phyloP scores from a whole-genome alignment of 1,140 invertebrate genomes.

The Linepithema humile region DNA sequence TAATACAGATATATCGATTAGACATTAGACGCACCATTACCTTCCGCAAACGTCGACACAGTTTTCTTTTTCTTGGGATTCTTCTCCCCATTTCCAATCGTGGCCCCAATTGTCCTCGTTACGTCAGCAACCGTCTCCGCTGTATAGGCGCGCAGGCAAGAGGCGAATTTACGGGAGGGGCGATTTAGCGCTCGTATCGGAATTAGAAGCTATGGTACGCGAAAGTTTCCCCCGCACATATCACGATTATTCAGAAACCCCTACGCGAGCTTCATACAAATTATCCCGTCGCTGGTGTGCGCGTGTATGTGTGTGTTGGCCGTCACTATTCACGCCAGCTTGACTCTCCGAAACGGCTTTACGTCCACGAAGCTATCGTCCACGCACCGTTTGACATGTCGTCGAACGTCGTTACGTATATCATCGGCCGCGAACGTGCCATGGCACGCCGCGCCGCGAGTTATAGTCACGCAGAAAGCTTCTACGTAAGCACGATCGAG shows the following conservation, averaged over 20 bases:
- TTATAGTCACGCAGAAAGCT: conserved; percentile 30
- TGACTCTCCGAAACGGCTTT: conserved; percentile 20
- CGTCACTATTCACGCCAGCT: conserved; percentile 8
- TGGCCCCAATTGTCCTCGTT: neutral
- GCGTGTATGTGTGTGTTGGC: neutral
- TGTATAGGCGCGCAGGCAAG: neutral
- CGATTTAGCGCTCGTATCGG: neutral
- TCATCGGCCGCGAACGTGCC: conserved; percentile 24
- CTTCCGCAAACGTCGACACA: neutral
- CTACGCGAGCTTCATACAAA: conserved; percentile 12
- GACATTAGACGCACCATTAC: neutral
- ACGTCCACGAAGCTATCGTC: conserved; percentile 36
- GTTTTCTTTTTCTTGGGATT: neutral
- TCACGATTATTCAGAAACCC: neutral
- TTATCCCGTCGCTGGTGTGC: neutral
- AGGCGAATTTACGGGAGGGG: neutral
- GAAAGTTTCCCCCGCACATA: conserved; percentile 2
- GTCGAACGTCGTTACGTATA: conserved; percentile 52
- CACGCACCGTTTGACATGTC: conserved; percentile 45
- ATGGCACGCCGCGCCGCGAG: conserved; percentile 6
- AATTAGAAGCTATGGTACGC: conserved; percentile 22
- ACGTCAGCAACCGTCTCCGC: neutral
- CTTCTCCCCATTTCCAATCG: neutral
- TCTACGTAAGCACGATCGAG: conserved; percentile 34
- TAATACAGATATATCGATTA: neutral